These are phyloP conservation scores for Nestor notabilis DNA, from an alignment of 2,113 vertebrate species.

Conservation along the genomic window DNA sequence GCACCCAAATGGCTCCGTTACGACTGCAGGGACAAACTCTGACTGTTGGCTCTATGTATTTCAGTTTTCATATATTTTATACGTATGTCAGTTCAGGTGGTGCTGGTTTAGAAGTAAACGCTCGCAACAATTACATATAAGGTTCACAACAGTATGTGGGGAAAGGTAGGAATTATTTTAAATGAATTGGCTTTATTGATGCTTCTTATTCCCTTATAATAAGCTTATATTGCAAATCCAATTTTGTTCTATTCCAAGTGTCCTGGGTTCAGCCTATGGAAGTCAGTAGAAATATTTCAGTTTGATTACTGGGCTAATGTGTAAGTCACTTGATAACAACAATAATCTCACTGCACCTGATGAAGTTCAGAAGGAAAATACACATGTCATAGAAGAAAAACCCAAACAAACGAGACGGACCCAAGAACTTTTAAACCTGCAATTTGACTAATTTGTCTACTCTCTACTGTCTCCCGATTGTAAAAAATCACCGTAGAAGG, in stretches of 20 bases:
- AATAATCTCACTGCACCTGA: not conserved
- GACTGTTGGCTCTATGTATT: not conserved
- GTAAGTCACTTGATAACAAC: not conserved
- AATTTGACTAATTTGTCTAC: not conserved
- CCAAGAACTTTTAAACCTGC: not conserved
- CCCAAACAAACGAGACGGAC: not conserved
- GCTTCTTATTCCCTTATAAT: not conserved
- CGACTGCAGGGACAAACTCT: not conserved
- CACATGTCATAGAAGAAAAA: not conserved
- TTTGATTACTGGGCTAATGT: not conserved
- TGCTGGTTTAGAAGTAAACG: not conserved
- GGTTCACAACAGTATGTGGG: not conserved
- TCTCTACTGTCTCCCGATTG: not conserved
- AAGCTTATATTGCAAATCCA: not conserved
- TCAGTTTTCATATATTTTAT: not conserved
- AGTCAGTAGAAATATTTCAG: not conserved
- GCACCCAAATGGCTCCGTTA: fast-evolving
- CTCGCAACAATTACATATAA: not conserved
- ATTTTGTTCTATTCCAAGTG: not conserved
- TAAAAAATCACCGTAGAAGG: not conserved
- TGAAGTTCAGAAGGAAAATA: not conserved
- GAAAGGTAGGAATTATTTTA: not conserved
- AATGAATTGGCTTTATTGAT: not conserved
- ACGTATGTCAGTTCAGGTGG: not conserved
- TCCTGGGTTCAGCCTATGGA: no score